Conservation (phyloP, 2,113 vertebrate species). For the Rhynchopsitta pachyrhyncha region DNA sequence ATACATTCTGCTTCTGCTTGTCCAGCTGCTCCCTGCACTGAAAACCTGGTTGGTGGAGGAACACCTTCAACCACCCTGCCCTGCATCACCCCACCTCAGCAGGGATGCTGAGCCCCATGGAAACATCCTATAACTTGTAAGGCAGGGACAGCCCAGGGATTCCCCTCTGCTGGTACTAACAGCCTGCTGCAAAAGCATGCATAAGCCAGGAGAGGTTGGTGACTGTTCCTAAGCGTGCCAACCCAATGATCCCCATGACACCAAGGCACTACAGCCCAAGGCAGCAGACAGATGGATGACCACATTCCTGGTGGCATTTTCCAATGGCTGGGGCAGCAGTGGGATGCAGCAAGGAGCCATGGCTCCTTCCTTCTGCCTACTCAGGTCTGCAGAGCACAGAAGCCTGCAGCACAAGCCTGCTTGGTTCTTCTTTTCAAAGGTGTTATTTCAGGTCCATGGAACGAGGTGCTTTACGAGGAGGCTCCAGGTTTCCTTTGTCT, state of each 20-base stretch:
- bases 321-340: not conserved
- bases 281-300: not conserved
- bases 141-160: not conserved
- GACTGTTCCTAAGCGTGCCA: not conserved
- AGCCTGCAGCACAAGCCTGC: not conserved
- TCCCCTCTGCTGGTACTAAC: not conserved
- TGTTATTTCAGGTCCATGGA: not conserved
- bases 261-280: not conserved
- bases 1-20: not conserved
- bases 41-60: not conserved
- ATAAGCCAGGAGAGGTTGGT: not conserved
- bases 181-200: not conserved
- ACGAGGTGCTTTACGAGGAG: not conserved
- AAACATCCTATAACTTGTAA: accelerated
- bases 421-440: not conserved
- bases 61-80: not conserved
- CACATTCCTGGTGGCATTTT: not conserved
- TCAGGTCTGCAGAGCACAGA: not conserved
- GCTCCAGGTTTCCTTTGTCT: conserved; percentile 53
- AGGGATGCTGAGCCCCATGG: not conserved
- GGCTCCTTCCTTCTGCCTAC: not conserved
- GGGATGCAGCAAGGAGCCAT: not conserved
- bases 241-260: not conserved
- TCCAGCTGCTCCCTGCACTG: not conserved
- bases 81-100: not conserved